Conservation (phyloP, 2,888 invertebrate genomes). For the Alloscopus bannaensis region DNA sequence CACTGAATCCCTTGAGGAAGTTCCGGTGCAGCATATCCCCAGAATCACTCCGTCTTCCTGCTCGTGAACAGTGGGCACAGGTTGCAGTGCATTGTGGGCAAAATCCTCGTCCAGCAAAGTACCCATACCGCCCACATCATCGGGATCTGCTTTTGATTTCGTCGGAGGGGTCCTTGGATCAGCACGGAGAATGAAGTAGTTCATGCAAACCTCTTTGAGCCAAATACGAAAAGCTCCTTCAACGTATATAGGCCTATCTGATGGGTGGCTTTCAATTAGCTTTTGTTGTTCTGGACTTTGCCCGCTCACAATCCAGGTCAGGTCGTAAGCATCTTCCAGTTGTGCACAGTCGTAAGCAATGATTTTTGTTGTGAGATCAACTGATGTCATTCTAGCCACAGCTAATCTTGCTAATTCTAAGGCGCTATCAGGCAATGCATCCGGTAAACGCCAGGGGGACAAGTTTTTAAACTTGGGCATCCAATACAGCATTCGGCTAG, state of each 20-base stretch:
- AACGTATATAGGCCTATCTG: conserved; percentile 83
- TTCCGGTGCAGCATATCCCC: conserved; percentile 92
- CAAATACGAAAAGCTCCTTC: conserved; percentile 91
- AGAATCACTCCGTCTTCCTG: conserved; percentile 94
- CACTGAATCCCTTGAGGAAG: conserved; percentile 91
- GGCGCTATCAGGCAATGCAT: conserved; percentile 85
- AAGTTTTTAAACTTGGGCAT: conserved; percentile 93
- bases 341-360: conserved; percentile 80
- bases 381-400: conserved; percentile 87
- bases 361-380: conserved; percentile 85
- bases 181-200: conserved; percentile 89
- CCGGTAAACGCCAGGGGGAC: conserved; percentile 90
- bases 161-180: conserved; percentile 79
- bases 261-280: conserved; percentile 81
- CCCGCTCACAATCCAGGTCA: conserved; percentile 94
- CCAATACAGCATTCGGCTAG: conserved; percentile 80
- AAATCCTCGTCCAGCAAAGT: conserved; percentile 73
- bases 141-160: conserved; percentile 22
- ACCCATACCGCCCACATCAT: conserved; percentile 81
- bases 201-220: conserved; percentile 84
- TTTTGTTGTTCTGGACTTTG: conserved; percentile 86
- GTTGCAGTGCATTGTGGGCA: conserved; percentile 71
- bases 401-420: conserved; percentile 88
- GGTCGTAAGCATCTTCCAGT: conserved; percentile 85
- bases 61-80: conserved; percentile 86